Evolutionary conservation across 92 coral and sea anemone species (phyloP), one percentile per base, ranked within the genome.

Genomic region (Scolanthus callimorphus): DNA sequence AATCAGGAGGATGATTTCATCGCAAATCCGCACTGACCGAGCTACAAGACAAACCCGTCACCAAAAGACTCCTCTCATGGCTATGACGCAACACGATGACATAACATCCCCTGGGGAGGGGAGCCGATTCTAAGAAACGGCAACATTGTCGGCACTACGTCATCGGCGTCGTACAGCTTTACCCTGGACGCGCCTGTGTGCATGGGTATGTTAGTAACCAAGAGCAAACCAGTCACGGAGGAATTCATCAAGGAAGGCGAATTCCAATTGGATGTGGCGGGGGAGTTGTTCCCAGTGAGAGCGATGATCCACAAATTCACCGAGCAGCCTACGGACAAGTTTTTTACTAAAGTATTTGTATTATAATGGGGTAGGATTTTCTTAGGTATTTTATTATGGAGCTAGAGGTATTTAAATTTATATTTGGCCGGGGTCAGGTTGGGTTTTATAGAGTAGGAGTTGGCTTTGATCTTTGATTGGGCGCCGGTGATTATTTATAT

Each of bases 31-130:
- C 95, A 2, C 71, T 86, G 9, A 63, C 66, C 8, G 76, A 56
- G 9, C 43, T 46, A 29, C 57, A 39, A 56, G 56, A 65, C 15
- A 61, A 77, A 21, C 83, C 72, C 17, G 34, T 49, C 62, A 58
- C 38, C 68, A 76, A 80, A 20, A 89, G 83, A 4, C 85, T 91
- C 3, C 85, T 76, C 1, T 55, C 58, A 65, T 87, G 47, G 58
- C 82, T 27, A 70, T 91, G 65, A 73, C 74, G 69, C 55, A 63
- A 20, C 77, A 83, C 50, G 91, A 91, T 39, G 77, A 69, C 52
- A 49, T 59, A 65, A 88, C 61, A 75, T 83, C 60, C 97, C 97
- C 38, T 91, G 97, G 97, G 97, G 97, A 43, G 97, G 96, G 27
- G 96, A 91, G 69, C 89, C 89, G 27, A 74, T 91, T 30, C 60